Percentiles rank a stretch among this genome's conserved stretches.
phyloP scores from a whole-genome alignment of 2,797 vertebrate species.

The Argyrosomus regius region DNA sequence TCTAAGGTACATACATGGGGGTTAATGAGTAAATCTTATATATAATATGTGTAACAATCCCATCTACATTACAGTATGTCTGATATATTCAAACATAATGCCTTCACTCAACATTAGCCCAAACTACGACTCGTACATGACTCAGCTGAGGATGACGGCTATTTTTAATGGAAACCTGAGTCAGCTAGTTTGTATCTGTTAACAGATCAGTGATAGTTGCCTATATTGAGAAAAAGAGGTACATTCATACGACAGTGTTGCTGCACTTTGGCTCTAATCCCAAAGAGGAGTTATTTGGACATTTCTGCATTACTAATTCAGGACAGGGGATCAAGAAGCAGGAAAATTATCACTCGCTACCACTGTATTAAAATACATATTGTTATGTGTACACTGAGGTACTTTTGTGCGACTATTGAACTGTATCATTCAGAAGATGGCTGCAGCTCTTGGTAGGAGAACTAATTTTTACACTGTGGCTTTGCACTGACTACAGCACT shows the following conservation, averaged over 20 bases:
- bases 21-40: slow-evolving; percentile 26
- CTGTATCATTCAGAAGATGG: slow-evolving; percentile 50
- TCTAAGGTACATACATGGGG: slow-evolving; percentile 54
- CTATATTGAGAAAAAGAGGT: slow-evolving; percentile 45
- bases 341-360: slow-evolving; percentile 43
- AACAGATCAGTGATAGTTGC: slow-evolving; percentile 41
- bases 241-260: slow-evolving; percentile 53
- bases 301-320: slow-evolving; percentile 37
- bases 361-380: slow-evolving; percentile 54
- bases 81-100: slow-evolving; percentile 37
- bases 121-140: slow-evolving; percentile 25
- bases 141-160: slow-evolving; percentile 47
- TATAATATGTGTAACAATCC: slow-evolving; percentile 22
- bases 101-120: slow-evolving; percentile 41
- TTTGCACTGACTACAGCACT: slow-evolving; percentile 86
- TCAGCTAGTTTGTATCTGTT: slow-evolving; percentile 56
- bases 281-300: slow-evolving; percentile 64
- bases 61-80: slow-evolving; percentile 19
- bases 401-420: slow-evolving; percentile 58
- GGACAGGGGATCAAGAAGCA: slow-evolving; percentile 28
- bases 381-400: slow-evolving; percentile 61
- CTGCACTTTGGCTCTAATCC: slow-evolving; percentile 64
- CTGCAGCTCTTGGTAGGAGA: slow-evolving; percentile 63
- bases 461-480: slow-evolving; percentile 75
- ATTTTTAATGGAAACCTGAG: slow-evolving; percentile 43